Percentiles rank a stretch among this genome's conserved stretches.
phyloP scores from a whole-genome alignment of 1,140 invertebrate species.

The Orussus abietinus region DNA sequence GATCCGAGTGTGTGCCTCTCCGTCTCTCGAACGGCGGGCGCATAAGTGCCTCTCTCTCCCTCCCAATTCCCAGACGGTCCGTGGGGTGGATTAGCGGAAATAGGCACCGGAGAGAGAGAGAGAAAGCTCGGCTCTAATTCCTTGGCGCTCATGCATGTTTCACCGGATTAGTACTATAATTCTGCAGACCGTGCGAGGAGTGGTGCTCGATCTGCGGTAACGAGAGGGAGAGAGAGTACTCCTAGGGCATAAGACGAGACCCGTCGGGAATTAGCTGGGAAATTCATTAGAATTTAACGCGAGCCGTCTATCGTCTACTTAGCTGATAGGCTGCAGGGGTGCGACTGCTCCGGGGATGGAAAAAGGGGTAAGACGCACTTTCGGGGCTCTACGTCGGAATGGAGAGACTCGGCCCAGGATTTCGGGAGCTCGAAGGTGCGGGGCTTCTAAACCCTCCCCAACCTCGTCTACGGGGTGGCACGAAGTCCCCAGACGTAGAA shows the following conservation, averaged over 20 bases:
- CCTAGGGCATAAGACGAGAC: conserved; percentile 4
- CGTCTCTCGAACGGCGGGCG: no score
- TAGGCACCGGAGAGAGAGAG: conserved; percentile 9
- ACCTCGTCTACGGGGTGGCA: no score
- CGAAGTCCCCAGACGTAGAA: no score
- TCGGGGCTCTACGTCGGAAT: no score
- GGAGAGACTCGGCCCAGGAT: no score
- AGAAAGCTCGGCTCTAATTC: conserved; percentile 21
- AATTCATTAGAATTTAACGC: conserved; percentile 26
- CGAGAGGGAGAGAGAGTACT: conserved; percentile 3
- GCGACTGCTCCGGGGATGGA: no score
- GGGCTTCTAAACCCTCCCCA: no score
- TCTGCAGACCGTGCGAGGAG: conserved; percentile 3
- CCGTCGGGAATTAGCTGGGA: conserved; percentile 17
- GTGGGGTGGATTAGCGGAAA: conserved; percentile 24
- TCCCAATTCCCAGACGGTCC: conserved; percentile 22
- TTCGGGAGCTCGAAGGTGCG: no score
- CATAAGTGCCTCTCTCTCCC: no score
- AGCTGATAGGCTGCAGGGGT: no score
- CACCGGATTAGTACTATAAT: conserved; percentile 30
- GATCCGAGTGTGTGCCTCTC: no score
- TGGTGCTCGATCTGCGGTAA: conserved; percentile 2
- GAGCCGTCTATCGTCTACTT: conserved; percentile 21
- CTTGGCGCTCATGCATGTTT: conserved; percentile 25
- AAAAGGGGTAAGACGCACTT: no score